Evolutionary conservation across 2,113 vertebrate genomes (phyloP).

Genomic region (Pangasianodon gigas): DNA sequence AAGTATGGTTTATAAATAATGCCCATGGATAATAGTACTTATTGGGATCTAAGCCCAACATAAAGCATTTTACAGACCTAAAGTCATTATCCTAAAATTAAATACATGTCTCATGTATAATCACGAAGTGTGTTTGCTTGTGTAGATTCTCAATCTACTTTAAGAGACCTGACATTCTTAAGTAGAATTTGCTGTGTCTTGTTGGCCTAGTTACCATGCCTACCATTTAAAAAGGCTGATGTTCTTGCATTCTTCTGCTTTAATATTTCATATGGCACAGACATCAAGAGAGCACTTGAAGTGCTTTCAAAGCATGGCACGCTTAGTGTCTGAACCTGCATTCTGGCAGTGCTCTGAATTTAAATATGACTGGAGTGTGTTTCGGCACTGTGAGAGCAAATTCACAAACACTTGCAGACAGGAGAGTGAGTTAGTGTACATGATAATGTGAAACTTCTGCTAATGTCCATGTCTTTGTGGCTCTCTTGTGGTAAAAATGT

Average conservation of each 20-base stretch:
- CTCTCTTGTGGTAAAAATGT: neutral
- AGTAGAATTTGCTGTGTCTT: conserved; percentile 13
- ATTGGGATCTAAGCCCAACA: no score
- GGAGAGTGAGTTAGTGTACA: neutral
- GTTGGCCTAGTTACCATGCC: conserved; percentile 16
- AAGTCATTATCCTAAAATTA: no score
- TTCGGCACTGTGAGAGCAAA: conserved; percentile 4
- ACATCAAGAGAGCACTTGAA: neutral
- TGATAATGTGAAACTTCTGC: neutral
- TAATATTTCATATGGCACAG: conserved; percentile 14
- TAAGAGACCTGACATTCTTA: neutral
- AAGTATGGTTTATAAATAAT: no score
- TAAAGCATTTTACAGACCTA: no score
- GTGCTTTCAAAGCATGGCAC: neutral
- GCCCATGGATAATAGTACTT: no score
- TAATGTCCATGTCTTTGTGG: neutral
- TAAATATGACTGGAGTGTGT: conserved; percentile 1
- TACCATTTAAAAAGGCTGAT: conserved; percentile 19
- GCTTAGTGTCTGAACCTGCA: conserved; percentile 27
- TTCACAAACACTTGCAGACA: conserved; percentile 9
- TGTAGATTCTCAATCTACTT: no score
- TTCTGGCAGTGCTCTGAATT: conserved; percentile 23
- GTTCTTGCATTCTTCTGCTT: neutral
- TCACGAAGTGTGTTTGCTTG: no score
- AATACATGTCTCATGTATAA: no score